Evolutionary conservation across 2,888 invertebrate species (phyloP).

Genomic region (Andrena chrysosceles): DNA sequence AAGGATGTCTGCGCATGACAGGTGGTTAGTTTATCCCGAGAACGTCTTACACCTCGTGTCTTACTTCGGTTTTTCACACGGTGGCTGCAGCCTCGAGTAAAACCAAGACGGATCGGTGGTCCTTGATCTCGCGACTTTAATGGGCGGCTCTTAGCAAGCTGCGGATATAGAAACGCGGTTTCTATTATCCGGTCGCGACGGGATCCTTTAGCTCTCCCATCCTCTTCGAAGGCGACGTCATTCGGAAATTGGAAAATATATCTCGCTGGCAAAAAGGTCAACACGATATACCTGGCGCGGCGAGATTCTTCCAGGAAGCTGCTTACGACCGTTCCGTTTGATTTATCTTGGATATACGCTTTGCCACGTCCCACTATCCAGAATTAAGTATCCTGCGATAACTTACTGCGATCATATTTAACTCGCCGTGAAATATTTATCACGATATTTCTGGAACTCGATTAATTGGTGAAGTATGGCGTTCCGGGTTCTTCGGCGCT

Average conservation of each 20-base stretch:
- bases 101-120: conserved; percentile 56
- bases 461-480: conserved; percentile 47
- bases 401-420: conserved; percentile 45
- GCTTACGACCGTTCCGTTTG: conserved; percentile 70
- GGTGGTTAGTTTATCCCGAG: conserved; percentile 13
- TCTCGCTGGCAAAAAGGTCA: conserved; percentile 60
- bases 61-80: conserved; percentile 39
- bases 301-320: conserved; percentile 70
- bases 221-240: conserved; percentile 47
- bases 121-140: conserved; percentile 61
- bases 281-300: conserved; percentile 43
- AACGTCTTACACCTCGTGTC: conserved; percentile 28
- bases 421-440: conserved; percentile 48
- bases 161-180: conserved; percentile 63
- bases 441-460: conserved; percentile 25
- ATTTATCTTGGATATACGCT: conserved; percentile 66
- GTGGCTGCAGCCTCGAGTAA: conserved; percentile 18
- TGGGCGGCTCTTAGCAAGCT: conserved; percentile 49
- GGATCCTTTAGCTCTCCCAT: conserved; percentile 39
- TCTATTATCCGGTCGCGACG: conserved; percentile 63
- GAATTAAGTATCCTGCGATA: conserved; percentile 62
- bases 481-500: neutral
- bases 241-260: conserved; percentile 76
- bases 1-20: conserved; percentile 3
- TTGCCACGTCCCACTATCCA: conserved; percentile 37